Evolutionary conservation across 2,113 vertebrate species (phyloP), one percentile per base, ranked within the genome.

Genomic region (Anarhynchus alexandrinus): DNA sequence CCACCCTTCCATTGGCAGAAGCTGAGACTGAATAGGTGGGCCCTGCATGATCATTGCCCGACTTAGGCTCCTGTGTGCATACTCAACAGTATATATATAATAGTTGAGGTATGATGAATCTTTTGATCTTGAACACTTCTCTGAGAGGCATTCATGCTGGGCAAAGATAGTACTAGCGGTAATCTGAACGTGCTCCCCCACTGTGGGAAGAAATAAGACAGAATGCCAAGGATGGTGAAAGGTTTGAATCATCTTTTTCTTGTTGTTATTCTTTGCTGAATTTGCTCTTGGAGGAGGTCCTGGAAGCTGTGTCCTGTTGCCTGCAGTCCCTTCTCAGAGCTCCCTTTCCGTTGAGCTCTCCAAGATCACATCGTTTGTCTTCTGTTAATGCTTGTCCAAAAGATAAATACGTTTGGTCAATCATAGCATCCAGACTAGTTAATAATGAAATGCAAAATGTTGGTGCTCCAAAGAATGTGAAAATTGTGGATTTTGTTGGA

Each of bases 51-150:
- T 15, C 3, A 1, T 30, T 30, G 61, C 34, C 66, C 30, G 54
- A 3, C 9, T 26, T 38, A 8, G 25, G 8, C 10, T 67, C 27
- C 38, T 55, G 36, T n/a, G 20, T 55, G 66, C n/a, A 9, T 45
- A 26, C 25, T 73, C 32, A 15, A 3, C 16, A 18, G 16, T 10
- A 40, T 4, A 0, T 32, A 2, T 0, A 3, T 13, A 36, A 12
- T 15, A 58, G 47, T 1, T 42, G 30, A n/a, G 20, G 18, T n/a
- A 12, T 6, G 16, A 22, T 25, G 22, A 74, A 27, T 40, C 12
- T n/a, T 27, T 17, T 0, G 4, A 15, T 32, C 49, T 47, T n/a
- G 12, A 73, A 5, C 13, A 5, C 47, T 30, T 62, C 79, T 18
- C 21, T 1, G 1, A 12, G 23, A 55, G 36, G 18, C 10, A 8